These are phyloP conservation scores for Lasioglossum villosulum DNA, from an alignment of 2,888 invertebrate genomes.

Conservation along the genomic window DNA sequence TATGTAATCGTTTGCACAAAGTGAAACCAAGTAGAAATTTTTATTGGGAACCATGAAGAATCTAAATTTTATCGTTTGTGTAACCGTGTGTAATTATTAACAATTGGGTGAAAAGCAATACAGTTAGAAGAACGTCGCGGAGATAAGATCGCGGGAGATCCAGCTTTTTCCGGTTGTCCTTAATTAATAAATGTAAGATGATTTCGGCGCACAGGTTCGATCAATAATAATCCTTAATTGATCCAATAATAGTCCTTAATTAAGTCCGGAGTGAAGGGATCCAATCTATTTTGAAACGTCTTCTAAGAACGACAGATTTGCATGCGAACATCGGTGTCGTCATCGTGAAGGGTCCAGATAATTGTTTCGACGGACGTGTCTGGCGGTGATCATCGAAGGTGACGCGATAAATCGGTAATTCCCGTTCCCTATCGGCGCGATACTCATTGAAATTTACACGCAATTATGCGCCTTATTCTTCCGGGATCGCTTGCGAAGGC, in stretches of 20 bases:
- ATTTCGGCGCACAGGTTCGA: too few relatives aligned
- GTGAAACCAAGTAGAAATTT: not conserved
- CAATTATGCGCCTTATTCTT: slow-evolving; percentile 22
- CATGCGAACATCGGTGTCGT: slow-evolving; percentile 6
- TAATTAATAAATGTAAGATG: too few relatives aligned
- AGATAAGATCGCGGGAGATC: not conserved
- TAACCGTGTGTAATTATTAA: not conserved
- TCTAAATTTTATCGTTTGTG: not conserved
- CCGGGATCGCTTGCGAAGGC: slow-evolving; percentile 41
- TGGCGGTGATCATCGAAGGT: slow-evolving; percentile 30
- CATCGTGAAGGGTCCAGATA: slow-evolving; percentile 24
- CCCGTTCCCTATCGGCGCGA: slow-evolving; percentile 8
- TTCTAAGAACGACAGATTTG: slow-evolving; percentile 7
- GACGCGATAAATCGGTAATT: slow-evolving; percentile 40
- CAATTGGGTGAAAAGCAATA: not conserved
- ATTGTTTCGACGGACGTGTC: slow-evolving; percentile 25
- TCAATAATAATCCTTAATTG: too few relatives aligned
- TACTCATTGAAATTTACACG: slow-evolving; percentile 31
- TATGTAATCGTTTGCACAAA: not conserved
- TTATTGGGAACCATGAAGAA: not conserved
- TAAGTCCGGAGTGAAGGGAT: slow-evolving; percentile 22
- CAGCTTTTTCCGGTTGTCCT: not conserved
- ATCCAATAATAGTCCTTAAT: too few relatives aligned
- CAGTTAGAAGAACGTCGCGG: not conserved
- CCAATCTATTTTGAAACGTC: slow-evolving; percentile 12